Evolutionary conservation across 2,888 invertebrate genomes (phyloP).

Genomic region (Tetropium fuscum): DNA sequence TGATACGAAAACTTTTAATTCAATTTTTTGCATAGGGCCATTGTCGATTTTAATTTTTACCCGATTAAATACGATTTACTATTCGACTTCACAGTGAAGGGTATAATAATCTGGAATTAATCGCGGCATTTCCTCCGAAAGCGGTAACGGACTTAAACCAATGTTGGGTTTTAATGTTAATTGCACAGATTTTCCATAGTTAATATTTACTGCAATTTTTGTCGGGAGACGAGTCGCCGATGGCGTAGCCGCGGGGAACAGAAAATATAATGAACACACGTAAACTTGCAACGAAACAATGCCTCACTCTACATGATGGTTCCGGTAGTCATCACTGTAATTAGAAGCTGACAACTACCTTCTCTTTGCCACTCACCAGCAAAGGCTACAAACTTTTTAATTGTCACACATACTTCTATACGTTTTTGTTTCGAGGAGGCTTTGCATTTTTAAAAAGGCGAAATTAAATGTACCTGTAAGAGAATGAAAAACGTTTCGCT

Average conservation of each 20-base stretch:
- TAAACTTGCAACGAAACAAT: constrained; percentile 58
- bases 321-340: constrained; percentile 45
- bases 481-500: constrained; percentile 6
- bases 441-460: constrained; percentile 20
- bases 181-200: too few species aligned
- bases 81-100: background rate
- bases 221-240: constrained; percentile 13
- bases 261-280: constrained; percentile 59
- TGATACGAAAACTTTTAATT: too few species aligned
- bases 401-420: constrained; percentile 25
- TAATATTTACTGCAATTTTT: too few species aligned
- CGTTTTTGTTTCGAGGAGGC: constrained; percentile 17
- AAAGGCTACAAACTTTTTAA: constrained; percentile 28
- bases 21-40: too few species aligned
- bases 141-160: too few species aligned
- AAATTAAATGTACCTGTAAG: constrained; percentile 22
- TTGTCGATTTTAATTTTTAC: too few species aligned
- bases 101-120: too few species aligned
- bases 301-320: constrained; percentile 32
- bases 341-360: constrained; percentile 37
- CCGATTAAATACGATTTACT: background rate
- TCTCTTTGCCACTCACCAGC: constrained; percentile 24
- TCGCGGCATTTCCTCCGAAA: too few species aligned
- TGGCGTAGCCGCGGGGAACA: constrained; percentile 7
- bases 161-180: too few species aligned